Conservation (phyloP, 1,140 invertebrate genomes). For the Trinorchestia longiramus region DNA sequence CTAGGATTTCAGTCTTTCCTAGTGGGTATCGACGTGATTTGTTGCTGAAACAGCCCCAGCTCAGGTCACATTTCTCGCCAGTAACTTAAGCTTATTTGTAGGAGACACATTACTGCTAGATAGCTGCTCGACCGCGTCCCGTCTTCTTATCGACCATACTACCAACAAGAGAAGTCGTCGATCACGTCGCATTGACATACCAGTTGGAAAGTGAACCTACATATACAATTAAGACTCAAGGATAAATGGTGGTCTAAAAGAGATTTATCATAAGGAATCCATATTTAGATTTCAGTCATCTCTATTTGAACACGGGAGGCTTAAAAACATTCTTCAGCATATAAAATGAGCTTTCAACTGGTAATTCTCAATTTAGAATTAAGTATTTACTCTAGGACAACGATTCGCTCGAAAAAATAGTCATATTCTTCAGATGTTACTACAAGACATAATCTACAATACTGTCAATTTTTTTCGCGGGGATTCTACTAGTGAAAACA, state of each 20-base stretch:
- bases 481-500: not conserved
- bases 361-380: not conserved
- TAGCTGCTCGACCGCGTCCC: not conserved
- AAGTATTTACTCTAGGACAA: not conserved
- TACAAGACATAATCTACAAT: not conserved
- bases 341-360: not conserved
- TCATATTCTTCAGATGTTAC: not conserved
- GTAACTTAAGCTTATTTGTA: constrained; percentile 2
- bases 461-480: not conserved
- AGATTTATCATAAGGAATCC: not conserved
- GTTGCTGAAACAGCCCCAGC: not conserved
- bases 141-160: not conserved
- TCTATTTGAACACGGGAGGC: not conserved
- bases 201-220: not conserved
- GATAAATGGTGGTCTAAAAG: not conserved
- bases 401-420: not conserved
- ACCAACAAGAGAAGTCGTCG: not conserved
- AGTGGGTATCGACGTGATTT: not conserved
- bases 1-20: not conserved
- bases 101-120: not conserved
- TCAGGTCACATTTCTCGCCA: not conserved
- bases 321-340: not conserved
- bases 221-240: not conserved
- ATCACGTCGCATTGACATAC: not conserved
- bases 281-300: not conserved